These are phyloP conservation scores for Cirrhinus mrigala DNA, from an alignment of 2,797 vertebrate species.

Conservation along the genomic window DNA sequence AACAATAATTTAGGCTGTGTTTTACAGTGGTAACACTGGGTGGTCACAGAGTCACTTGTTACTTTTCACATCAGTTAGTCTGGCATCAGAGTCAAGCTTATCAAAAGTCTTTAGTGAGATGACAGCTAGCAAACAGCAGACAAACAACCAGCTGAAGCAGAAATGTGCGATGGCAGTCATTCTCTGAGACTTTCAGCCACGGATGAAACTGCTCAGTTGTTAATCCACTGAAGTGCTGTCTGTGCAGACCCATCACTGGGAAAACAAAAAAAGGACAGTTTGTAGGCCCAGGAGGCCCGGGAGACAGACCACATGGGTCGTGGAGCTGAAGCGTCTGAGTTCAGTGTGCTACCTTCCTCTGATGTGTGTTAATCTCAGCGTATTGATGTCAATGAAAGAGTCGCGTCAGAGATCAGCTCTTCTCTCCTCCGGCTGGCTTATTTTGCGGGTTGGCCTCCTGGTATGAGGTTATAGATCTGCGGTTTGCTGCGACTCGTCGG, in stretches of 20 bases:
- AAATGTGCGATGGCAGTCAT: slow-evolving; percentile 30
- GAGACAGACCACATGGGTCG: slow-evolving; percentile 61
- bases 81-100: slow-evolving; percentile 47
- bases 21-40: neutral
- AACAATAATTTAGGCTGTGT: neutral
- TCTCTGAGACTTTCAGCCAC: slow-evolving; percentile 55
- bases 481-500: slow-evolving; percentile 7
- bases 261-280: slow-evolving; percentile 68
- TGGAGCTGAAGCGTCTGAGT: slow-evolving; percentile 48
- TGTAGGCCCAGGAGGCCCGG: slow-evolving; percentile 46
- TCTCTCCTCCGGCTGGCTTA: slow-evolving; percentile 16
- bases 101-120: slow-evolving; percentile 36
- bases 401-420: slow-evolving; percentile 23
- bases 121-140: slow-evolving; percentile 51
- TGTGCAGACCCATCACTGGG: slow-evolving; percentile 63
- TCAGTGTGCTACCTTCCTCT: slow-evolving; percentile 27
- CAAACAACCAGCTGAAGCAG: slow-evolving; percentile 44
- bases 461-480: slow-evolving; percentile 38
- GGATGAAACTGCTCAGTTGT: slow-evolving; percentile 54
- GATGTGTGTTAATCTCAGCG: slow-evolving; percentile 43
- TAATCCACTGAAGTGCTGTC: slow-evolving; percentile 62
- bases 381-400: slow-evolving; percentile 55
- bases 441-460: slow-evolving; percentile 14
- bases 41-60: neutral
- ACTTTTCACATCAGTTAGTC: slow-evolving; percentile 43